Evolutionary conservation across 2,113 vertebrate genomes (phyloP), one percentile per base, ranked within the genome.

Genomic region (Triplophysa siluroides): DNA sequence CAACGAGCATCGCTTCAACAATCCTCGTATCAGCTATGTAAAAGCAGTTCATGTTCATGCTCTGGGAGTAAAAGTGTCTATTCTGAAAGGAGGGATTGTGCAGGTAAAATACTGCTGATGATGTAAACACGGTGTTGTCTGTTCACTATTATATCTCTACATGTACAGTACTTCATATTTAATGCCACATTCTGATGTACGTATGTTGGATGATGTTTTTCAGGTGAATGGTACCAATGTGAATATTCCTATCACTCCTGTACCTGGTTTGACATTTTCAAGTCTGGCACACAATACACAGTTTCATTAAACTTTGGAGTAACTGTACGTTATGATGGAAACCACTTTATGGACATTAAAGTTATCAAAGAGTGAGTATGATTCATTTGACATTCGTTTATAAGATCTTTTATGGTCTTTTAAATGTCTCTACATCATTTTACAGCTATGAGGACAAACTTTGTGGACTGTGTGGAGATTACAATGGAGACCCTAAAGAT

Each of bases 401-500:
- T n/a, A 3, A 58, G 54, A 58, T 21, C n/a, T 2, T 58, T n/a
- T n/a, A 9, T 21, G 18, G 61, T 62, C 0, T 43, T 63, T 50
- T 63, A 29, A 12, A 7, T 78, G 0, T 52, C 16, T 56, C 2
- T 78, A 41, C 14, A 58, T 21, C 6, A 52, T 65, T 75, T 2
- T 81, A 19, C 83, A 93, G 92, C 80, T 94, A 92, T 76, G 50
- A 90, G 58, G 64, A 87, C 19, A 65, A 76, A 47, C 83, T 93
- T 26, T 94, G 92, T 85, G 92, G 93, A 21, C 85, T 94, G 83
- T 93, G 92, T 84, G 93, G 92, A 45, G 87, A 94, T 73, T 94
- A 94, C 56, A 84, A 94, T 58, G 84, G 80, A 78, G 61, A 91
- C 24, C 1, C 84, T n/a, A 83, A 86, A 21, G 88, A 94, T 65